phyloP scores from a whole-genome alignment of 2,113 vertebrate genomes.

The Colossoma macropomum region DNA sequence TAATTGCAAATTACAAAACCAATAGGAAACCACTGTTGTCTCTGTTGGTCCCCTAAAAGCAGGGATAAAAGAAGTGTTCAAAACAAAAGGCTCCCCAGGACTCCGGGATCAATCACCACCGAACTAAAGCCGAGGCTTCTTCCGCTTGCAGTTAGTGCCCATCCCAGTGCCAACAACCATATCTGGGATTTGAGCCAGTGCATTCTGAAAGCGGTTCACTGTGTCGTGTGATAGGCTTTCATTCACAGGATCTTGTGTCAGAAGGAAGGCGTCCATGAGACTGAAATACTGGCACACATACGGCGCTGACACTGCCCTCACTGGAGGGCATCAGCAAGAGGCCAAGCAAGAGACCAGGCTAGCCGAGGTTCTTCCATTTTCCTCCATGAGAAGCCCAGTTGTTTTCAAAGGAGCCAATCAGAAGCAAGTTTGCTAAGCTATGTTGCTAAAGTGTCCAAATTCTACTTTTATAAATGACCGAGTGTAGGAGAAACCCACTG shows the following conservation, averaged over 20 bases:
- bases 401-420: neutral
- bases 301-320: conserved; percentile 9
- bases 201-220: neutral
- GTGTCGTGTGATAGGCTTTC: conserved; percentile 43
- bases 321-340: neutral
- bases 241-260: conserved; percentile 43
- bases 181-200: conserved; percentile 19
- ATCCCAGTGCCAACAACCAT: neutral
- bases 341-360: neutral
- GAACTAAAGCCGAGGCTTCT: neutral
- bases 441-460: neutral
- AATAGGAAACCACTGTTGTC: no score
- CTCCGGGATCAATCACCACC: neutral
- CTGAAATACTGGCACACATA: conserved; percentile 16
- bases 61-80: neutral
- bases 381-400: neutral
- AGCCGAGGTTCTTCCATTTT: neutral
- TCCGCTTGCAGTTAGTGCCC: neutral
- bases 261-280: conserved; percentile 14
- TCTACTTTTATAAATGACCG: no score
- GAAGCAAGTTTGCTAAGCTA: neutral
- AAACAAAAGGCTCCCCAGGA: neutral
- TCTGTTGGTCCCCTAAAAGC: no score
- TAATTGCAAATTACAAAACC: no score
- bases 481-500: neutral